Conservation (phyloP, 2,888 invertebrate species). For the Idaea aversata region DNA sequence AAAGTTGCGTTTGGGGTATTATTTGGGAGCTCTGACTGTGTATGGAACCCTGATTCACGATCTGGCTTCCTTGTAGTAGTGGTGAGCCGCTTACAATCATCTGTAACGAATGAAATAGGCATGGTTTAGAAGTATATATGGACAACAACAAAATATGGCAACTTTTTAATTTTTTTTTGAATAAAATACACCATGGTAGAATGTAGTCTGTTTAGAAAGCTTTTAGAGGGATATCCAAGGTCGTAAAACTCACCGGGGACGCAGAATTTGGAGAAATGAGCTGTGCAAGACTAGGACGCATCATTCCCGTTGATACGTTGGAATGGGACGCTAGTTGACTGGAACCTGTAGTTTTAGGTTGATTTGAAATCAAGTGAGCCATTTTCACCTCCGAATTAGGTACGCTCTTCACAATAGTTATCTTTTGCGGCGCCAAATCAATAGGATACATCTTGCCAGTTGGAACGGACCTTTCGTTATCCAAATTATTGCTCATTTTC, state of each 20-base stretch:
- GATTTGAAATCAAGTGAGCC: conserved; percentile 69
- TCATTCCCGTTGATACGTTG: conserved; percentile 57
- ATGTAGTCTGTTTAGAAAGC: neutral
- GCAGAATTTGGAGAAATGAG: conserved; percentile 69
- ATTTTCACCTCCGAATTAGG: conserved; percentile 72
- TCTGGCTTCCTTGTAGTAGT: conserved; percentile 67
- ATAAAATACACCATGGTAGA: neutral
- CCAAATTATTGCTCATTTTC: conserved; percentile 73
- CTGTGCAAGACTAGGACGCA: conserved; percentile 70
- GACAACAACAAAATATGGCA: neutral
- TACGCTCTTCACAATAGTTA: conserved; percentile 74
- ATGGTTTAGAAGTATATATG: neutral
- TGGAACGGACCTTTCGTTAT: conserved; percentile 79
- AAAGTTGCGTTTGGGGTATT: conserved; percentile 63
- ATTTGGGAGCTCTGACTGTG: conserved; percentile 66
- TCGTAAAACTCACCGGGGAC: conserved; percentile 55
- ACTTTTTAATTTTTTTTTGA: neutral
- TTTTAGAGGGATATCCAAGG: conserved; percentile 2
- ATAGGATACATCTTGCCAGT: conserved; percentile 79
- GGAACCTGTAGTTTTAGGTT: conserved; percentile 57
- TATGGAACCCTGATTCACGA: conserved; percentile 66
- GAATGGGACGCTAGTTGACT: conserved; percentile 67
- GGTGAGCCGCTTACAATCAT: conserved; percentile 72
- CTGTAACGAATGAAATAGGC: conserved; percentile 50
- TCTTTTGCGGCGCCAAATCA: conserved; percentile 77